A percentile compares a stretch with the other conserved stretches of the same genome.
phyloP scores from a whole-genome alignment of 2,888 invertebrate species.

The Pardosa pseudoannulata region DNA sequence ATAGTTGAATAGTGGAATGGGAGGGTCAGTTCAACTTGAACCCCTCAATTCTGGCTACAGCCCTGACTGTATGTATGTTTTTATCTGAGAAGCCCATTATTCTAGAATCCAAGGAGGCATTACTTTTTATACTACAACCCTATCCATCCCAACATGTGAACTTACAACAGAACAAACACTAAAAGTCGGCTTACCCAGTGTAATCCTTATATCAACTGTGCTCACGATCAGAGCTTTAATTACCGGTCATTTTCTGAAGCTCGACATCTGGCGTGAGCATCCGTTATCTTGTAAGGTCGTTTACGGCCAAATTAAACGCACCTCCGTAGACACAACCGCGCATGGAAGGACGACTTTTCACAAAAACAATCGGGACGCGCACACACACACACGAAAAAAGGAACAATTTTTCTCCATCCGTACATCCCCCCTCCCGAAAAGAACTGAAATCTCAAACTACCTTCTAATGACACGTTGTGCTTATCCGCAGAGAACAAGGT shows the following conservation, averaged over 20 bases:
- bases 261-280: background rate
- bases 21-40: no score
- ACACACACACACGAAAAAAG: no score
- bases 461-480: slow-evolving; percentile 7
- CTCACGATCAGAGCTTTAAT: background rate
- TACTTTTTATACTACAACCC: no score
- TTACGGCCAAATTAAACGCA: background rate
- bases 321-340: background rate
- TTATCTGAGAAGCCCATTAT: no score
- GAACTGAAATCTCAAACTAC: slow-evolving; percentile 9
- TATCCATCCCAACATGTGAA: no score
- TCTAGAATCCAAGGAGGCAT: no score
- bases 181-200: no score
- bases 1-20: no score
- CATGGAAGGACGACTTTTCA: background rate
- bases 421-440: background rate
- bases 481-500: background rate
- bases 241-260: background rate
- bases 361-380: background rate
- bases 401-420: background rate
- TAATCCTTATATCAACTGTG: no score
- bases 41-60: no score
- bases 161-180: no score
- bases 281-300: background rate
- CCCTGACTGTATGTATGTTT: no score